phyloP scores from a whole-genome alignment of 2,888 invertebrate genomes.

The Caenorhabditis afra region DNA sequence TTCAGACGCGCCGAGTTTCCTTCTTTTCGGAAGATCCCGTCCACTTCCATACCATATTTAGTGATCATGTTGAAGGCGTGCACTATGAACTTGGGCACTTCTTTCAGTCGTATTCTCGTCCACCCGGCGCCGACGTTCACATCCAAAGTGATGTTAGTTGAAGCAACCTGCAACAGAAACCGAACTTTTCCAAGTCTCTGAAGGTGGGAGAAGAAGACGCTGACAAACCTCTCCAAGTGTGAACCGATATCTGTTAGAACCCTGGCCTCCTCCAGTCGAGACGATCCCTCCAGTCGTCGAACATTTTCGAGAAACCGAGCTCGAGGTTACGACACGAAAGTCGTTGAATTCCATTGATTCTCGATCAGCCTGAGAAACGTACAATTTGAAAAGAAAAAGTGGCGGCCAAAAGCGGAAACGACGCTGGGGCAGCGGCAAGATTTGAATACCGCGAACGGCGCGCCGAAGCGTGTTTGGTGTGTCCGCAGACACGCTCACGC shows the following conservation, averaged over 20 bases:
- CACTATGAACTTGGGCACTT: constrained; percentile 68
- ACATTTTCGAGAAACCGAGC: constrained; percentile 38
- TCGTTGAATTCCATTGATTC: constrained; percentile 46
- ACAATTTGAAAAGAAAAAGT: too few relatives aligned
- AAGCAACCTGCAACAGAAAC: constrained; percentile 28
- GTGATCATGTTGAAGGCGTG: constrained; percentile 69
- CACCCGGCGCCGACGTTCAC: constrained; percentile 54
- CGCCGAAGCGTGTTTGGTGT: constrained; percentile 12
- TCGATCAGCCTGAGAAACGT: constrained; percentile 40
- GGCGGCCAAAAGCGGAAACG: neutral
- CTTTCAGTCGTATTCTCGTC: constrained; percentile 54
- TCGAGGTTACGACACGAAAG: constrained; percentile 53
- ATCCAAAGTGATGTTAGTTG: constrained; percentile 47
- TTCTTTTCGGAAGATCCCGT: constrained; percentile 74
- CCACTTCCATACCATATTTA: constrained; percentile 61
- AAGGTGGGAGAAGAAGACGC: neutral
- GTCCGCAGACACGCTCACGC: constrained; percentile 40
- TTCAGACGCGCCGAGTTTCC: constrained; percentile 66
- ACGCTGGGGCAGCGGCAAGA: neutral
- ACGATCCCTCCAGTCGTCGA: constrained; percentile 34
- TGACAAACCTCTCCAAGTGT: constrained; percentile 39
- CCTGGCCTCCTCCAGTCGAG: neutral
- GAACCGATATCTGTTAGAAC: constrained; percentile 29
- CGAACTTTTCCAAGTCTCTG: neutral
- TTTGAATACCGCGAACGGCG: constrained; percentile 24